Evolutionary conservation across 2,888 invertebrate genomes (phyloP).

Genomic region (Pachydiplax longipennis): DNA sequence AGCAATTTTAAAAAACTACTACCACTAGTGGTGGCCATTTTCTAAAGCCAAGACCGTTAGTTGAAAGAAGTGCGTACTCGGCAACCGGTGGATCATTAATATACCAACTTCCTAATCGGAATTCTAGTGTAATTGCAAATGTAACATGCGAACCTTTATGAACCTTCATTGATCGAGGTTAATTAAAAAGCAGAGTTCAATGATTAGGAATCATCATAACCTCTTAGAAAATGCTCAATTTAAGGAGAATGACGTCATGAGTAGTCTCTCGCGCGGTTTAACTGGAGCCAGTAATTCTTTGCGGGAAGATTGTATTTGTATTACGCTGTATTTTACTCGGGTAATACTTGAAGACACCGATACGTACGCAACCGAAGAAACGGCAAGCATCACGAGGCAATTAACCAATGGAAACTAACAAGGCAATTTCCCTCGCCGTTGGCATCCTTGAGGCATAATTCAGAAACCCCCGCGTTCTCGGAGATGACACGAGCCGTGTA

Average conservation of each 20-base stretch:
- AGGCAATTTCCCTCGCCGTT: neutral
- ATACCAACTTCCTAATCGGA: too few species aligned
- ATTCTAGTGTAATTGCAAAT: too few species aligned
- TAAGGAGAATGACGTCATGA: neutral
- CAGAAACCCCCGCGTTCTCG: neutral
- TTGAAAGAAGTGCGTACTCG: too few species aligned
- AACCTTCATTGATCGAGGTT: too few species aligned
- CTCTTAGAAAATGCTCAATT: too few species aligned
- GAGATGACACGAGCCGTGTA: neutral
- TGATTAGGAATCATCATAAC: too few species aligned
- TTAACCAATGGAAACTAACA: neutral
- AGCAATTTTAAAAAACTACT: too few species aligned
- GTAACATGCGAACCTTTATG: too few species aligned
- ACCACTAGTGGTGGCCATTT: too few species aligned
- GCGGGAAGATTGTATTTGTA: neutral
- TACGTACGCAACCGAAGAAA: neutral
- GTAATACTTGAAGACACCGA: neutral
- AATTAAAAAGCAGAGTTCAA: too few species aligned
- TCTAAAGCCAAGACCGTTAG: too few species aligned
- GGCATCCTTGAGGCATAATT: neutral
- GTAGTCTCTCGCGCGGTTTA: neutral
- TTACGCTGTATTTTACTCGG: neutral
- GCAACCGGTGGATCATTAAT: too few species aligned
- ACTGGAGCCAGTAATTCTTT: neutral
- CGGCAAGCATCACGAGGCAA: neutral